A percentile compares a stretch with the other conserved stretches of the same genome.
phyloP scores from a whole-genome alignment of 2,888 invertebrate genomes.

The Drosophila austrosaltans region DNA sequence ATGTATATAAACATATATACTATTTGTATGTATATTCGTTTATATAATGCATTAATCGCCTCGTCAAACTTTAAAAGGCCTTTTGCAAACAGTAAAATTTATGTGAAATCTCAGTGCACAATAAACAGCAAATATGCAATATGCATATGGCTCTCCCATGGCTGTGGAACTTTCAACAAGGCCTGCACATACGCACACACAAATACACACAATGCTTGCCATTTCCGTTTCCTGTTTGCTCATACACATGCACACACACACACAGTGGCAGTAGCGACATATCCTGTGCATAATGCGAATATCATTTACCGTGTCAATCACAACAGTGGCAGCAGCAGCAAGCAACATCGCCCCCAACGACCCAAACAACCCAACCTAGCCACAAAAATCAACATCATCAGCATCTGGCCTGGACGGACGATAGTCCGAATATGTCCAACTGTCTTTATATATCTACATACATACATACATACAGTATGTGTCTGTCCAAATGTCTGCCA shows the following conservation, averaged over 20 bases:
- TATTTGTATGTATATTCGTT: slow-evolving; percentile 4
- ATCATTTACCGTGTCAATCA: slow-evolving; percentile 76
- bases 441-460: too few species aligned
- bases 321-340: slow-evolving; percentile 28
- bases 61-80: slow-evolving; percentile 35
- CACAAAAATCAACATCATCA: slow-evolving; percentile 61
- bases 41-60: slow-evolving; percentile 39
- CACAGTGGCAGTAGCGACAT: slow-evolving; percentile 53
- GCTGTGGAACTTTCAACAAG: slow-evolving; percentile 30
- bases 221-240: slow-evolving; percentile 74
- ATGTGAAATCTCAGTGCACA: slow-evolving; percentile 45
- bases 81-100: slow-evolving; percentile 38
- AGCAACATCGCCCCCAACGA: slow-evolving; percentile 41
- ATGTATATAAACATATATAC: too few species aligned
- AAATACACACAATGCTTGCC: slow-evolving; percentile 67
- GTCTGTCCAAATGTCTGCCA: slow-evolving; percentile 33
- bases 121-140: slow-evolving; percentile 49
- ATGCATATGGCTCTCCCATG: slow-evolving; percentile 39
- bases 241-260: slow-evolving; percentile 29
- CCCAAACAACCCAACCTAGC: slow-evolving; percentile 50
- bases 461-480: slow-evolving; percentile 25
- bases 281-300: slow-evolving; percentile 74
- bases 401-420: slow-evolving; percentile 33
- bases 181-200: slow-evolving; percentile 39
- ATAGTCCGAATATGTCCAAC: too few species aligned